A percentile compares a stretch with the other conserved stretches of the same genome.
phyloP scores from a whole-genome alignment of 2,888 invertebrate species.

The Parelbella ahira region DNA sequence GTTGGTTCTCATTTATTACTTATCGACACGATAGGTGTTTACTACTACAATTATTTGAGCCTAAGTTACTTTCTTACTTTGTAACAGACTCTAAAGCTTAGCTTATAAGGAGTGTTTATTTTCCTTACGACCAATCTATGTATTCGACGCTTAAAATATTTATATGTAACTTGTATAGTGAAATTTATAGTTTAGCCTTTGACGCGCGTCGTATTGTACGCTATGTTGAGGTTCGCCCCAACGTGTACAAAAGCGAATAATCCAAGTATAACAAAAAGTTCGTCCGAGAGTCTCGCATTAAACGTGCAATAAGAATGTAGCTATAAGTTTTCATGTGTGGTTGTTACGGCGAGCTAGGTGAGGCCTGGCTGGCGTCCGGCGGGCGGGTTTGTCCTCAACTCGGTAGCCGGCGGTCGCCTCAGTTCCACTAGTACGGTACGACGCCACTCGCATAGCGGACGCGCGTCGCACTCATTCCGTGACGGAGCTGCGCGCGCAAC shows the following conservation, averaged over 20 bases:
- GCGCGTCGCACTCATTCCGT: conserved; percentile 41
- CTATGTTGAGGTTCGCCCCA: conserved; percentile 36
- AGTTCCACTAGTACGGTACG: conserved; percentile 64
- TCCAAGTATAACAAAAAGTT: conserved; percentile 58
- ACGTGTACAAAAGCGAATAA: conserved; percentile 51
- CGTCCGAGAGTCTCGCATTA: conserved; percentile 43
- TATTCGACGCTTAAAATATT: too few species aligned
- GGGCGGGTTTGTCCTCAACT: conserved; percentile 49
- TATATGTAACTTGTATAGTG: conserved; percentile 21
- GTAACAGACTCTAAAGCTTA: too few species aligned
- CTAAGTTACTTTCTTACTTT: too few species aligned
- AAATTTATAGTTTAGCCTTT: conserved; percentile 34
- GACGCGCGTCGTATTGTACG: conserved; percentile 31
- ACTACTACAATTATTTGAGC: too few species aligned
- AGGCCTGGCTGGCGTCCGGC: conserved; percentile 35
- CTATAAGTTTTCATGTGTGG: conserved; percentile 39
- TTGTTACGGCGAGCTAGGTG: conserved; percentile 31
- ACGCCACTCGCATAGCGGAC: conserved; percentile 61
- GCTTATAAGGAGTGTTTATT: too few species aligned
- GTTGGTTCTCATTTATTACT: too few species aligned
- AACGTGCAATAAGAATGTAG: conserved; percentile 58
- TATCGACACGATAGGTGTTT: too few species aligned
- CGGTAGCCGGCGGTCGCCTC: conserved; percentile 48
- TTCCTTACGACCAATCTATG: too few species aligned
- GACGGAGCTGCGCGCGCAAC: conserved; percentile 49